Percentiles rank a stretch among this genome's conserved stretches.
phyloP scores from a whole-genome alignment of 2,113 vertebrate species.

The Proteles cristata region DNA sequence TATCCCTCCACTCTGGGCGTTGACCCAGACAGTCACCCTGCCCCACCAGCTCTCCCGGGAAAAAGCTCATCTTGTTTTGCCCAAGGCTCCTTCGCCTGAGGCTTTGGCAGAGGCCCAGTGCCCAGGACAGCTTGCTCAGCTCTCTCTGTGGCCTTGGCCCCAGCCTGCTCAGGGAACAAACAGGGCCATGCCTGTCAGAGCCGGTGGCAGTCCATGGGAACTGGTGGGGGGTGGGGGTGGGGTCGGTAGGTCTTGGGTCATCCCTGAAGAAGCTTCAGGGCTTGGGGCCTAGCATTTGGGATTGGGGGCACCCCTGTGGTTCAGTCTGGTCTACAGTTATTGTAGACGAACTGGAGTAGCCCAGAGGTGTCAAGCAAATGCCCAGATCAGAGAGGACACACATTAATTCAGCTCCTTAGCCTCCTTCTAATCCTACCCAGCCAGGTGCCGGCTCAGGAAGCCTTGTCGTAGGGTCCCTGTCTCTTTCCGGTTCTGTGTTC shows the following conservation, averaged over 20 bases:
- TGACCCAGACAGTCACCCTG: neutral
- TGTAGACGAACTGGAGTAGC: neutral
- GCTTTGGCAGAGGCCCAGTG: neutral
- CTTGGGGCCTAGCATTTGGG: neutral
- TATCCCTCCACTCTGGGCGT: neutral
- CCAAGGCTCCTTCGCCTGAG: neutral
- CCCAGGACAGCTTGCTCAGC: neutral
- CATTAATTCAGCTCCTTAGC: neutral
- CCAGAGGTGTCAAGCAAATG: neutral
- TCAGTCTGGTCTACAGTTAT: neutral
- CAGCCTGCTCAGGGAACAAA: neutral
- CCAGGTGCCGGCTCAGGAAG: neutral
- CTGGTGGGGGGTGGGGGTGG: too few relatives aligned
- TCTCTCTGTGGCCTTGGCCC: neutral
- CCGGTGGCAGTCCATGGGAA: accelerated
- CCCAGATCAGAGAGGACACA: neutral
- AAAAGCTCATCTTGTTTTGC: slow-evolving; percentile 39
- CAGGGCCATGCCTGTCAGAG: neutral
- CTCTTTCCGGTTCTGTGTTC: neutral
- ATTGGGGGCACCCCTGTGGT: neutral
- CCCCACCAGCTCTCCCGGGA: neutral
- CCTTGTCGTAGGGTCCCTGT: neutral
- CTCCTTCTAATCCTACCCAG: accelerated
- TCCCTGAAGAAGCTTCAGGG: neutral
- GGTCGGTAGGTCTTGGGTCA: neutral